Percentiles rank a stretch among this genome's conserved stretches.
Evolutionary conservation across 2,113 vertebrate genomes (phyloP).

Genomic region (Rissa tridactyla): DNA sequence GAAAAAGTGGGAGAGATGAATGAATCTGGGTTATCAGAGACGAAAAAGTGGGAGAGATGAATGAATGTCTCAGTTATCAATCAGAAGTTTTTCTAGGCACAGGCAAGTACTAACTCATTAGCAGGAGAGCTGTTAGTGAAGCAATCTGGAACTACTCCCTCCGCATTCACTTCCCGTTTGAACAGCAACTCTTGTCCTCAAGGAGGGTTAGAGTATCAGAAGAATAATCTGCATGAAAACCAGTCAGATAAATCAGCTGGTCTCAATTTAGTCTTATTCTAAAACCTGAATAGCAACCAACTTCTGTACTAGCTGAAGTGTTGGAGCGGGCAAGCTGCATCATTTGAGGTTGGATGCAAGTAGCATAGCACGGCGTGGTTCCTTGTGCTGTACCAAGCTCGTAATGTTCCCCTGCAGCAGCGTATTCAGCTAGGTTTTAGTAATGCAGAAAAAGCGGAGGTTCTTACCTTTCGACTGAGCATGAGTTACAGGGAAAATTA

Average conservation of each 20-base stretch:
- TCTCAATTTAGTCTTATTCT: neutral
- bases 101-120: neutral
- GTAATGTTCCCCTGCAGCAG: neutral
- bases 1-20: neutral
- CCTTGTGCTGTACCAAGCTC: neutral
- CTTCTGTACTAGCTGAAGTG: neutral
- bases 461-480: neutral
- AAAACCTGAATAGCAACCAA: neutral
- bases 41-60: neutral
- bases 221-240: neutral
- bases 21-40: neutral
- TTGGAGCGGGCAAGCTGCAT: neutral
- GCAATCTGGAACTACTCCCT: neutral
- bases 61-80: neutral
- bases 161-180: rapidly evolving
- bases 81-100: slow-evolving; percentile 25
- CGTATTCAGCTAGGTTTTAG: neutral
- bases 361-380: neutral
- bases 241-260: neutral
- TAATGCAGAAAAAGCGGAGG: neutral
- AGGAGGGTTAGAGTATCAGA: neutral
- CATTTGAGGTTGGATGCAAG: neutral
- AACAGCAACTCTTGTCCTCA: neutral
- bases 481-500: neutral
- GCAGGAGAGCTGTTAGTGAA: neutral